Evolutionary conservation across 2,888 invertebrate species (phyloP).

Genomic region (Cryptus viduatorius): DNA sequence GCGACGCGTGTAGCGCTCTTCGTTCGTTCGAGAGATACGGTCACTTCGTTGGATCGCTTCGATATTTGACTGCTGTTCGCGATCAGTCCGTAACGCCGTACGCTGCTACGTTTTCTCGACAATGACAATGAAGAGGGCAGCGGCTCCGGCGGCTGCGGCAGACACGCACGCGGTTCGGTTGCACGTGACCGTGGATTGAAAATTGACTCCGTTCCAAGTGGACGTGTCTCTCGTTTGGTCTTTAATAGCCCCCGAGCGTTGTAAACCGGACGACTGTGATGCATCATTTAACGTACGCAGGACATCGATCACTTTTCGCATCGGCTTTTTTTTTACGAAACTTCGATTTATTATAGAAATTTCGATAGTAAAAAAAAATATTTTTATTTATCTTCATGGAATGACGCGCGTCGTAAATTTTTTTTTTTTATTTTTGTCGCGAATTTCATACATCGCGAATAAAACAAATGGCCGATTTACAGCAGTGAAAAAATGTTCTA

Average conservation of each 20-base stretch:
- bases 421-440: not conserved
- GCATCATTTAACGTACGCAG: conserved; percentile 3
- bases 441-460: too few relatives aligned
- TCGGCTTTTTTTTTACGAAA: not conserved
- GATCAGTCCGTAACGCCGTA: conserved; percentile 64
- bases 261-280: conserved; percentile 1
- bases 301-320: conserved; percentile 11
- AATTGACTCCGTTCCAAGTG: conserved; percentile 65
- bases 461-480: too few relatives aligned
- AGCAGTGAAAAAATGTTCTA: too few relatives aligned
- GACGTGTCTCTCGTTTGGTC: conserved; percentile 23
- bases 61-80: conserved; percentile 28
- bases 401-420: not conserved
- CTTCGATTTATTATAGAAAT: not conserved
- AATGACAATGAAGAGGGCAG: conserved; percentile 41
- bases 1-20: not conserved
- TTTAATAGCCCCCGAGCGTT: conserved; percentile 12
- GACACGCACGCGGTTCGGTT: conserved; percentile 47
- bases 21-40: not conserved
- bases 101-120: conserved; percentile 43
- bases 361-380: not conserved
- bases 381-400: not conserved
- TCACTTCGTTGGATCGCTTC: conserved; percentile 11
- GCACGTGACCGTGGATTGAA: conserved; percentile 57
- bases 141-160: conserved; percentile 30